Evolutionary conservation across 2,113 vertebrate species (phyloP), one percentile per base, ranked within the genome.

Genomic region (Nansenia antarctica): DNA sequence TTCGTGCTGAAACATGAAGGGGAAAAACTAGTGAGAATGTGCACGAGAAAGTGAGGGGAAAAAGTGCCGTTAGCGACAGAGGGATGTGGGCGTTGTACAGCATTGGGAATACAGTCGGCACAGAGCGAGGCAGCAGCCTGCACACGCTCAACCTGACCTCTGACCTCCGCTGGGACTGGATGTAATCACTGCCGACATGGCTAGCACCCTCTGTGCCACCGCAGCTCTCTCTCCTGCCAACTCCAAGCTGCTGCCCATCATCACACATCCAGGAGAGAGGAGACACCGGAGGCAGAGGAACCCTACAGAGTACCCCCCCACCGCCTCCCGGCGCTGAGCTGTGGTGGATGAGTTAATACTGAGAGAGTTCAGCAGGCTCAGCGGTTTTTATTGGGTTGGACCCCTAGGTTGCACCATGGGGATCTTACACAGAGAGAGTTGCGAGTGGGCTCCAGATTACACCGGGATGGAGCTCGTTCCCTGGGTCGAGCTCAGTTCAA

Each of bases 131-230:
- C 71, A 39, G 67, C 67, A 52, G 67, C 24, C 22, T 0, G 63
- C 67, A 62, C 77, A 70, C 55, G 30, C 52, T 78, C 69, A 20
- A 15, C 9, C 68, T 71, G 81, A 88, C 85, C 82, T 37, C 49
- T 83, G 82, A 82, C 81, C 82, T 64, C 26, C 37, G 47, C 63
- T 62, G 63, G 63, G 72, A 71, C 64, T 32, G 68, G 82, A 74
- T 61, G 76, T 85, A 86, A 88, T 85, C 69, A 69, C 66, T 70
- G 67, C 59, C 22, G 83, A 86, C 85, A 54, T 71, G 79, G 73
- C 68, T 74, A 78, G 79, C 68, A 49, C 74, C 84, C 73, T 72
- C 67, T 73, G 65, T 75, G 76, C 69, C 76, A 73, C 74, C 52
- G 67, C 3, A 4, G 37, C 57, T 62, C 74, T 54, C 61, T 30